These are phyloP conservation scores for Trachelus troglodyta DNA, from an alignment of 2,888 invertebrate genomes.

Conservation along the genomic window DNA sequence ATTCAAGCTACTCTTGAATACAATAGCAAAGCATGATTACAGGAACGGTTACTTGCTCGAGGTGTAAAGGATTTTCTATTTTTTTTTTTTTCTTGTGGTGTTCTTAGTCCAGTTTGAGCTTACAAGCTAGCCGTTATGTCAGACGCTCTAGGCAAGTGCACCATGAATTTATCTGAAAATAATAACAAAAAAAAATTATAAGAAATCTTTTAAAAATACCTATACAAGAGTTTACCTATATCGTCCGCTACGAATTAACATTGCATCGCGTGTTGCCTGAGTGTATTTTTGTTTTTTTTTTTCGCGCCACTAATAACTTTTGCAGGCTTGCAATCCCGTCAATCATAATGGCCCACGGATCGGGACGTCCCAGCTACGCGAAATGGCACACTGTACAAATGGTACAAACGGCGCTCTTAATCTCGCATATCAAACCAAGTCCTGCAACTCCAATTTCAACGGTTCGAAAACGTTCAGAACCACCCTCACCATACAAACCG, in stretches of 20 bases:
- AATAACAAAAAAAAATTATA: not conserved
- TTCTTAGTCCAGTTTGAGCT: not conserved
- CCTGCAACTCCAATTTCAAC: constrained; percentile 27
- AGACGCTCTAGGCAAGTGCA: not conserved
- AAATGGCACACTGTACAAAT: not conserved
- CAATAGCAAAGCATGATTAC: not conserved
- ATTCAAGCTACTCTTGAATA: not conserved
- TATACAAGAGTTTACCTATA: not conserved
- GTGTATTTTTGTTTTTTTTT: constrained; percentile 12
- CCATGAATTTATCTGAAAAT: not conserved
- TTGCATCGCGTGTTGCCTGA: not conserved
- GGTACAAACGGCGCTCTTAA: not conserved
- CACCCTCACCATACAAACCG: constrained; percentile 60
- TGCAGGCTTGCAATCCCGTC: constrained; percentile 52
- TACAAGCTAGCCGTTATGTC: not conserved
- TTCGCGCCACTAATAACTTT: constrained; percentile 57
- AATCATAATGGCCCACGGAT: not conserved
- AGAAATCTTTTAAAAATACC: not conserved
- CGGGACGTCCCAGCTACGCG: not conserved
- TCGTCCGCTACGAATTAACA: not conserved
- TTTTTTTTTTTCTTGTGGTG: not conserved
- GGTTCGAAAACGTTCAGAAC: constrained; percentile 61
- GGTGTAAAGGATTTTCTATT: not conserved
- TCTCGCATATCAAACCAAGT: constrained; percentile 15
- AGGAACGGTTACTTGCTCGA: not conserved